Evolutionary conservation across 2,113 vertebrate genomes (phyloP).

Genomic region (Pholis gunnellus): DNA sequence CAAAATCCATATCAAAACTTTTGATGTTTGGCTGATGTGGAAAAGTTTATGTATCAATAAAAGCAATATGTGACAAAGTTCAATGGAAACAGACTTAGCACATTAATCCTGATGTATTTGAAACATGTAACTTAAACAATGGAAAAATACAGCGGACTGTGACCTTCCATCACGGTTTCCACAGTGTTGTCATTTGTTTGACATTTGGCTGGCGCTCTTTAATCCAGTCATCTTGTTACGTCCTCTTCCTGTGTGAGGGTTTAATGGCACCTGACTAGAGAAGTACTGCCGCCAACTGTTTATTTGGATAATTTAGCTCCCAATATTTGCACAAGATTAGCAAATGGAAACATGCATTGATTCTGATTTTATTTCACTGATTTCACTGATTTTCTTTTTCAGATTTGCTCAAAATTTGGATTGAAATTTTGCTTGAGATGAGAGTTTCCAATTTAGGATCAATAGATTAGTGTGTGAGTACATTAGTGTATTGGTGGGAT

Average conservation of each 20-base stretch:
- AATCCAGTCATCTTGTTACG: too few species aligned
- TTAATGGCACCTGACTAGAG: too few species aligned
- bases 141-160: too few species aligned
- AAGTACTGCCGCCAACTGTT: too few species aligned
- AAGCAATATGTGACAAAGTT: not conserved
- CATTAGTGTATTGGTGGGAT: too few species aligned
- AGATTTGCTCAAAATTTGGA: not conserved
- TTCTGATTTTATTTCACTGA: not conserved
- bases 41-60: not conserved
- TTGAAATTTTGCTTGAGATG: not conserved
- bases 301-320: too few species aligned
- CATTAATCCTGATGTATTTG: not conserved
- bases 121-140: too few species aligned
- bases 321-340: too few species aligned
- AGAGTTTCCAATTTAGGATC: not conserved
- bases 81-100: not conserved
- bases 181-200: not conserved
- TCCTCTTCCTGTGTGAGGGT: too few species aligned
- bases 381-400: not conserved
- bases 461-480: too few species aligned
- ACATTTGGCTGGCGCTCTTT: not conserved
- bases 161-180: not conserved
- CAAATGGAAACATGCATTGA: too few species aligned
- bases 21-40: not conserved
- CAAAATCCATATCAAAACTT: not conserved